A percentile compares a stretch with the other conserved stretches of the same genome.
phyloP scores from a whole-genome alignment of 2,797 vertebrate species.

The Salmo trutta region DNA sequence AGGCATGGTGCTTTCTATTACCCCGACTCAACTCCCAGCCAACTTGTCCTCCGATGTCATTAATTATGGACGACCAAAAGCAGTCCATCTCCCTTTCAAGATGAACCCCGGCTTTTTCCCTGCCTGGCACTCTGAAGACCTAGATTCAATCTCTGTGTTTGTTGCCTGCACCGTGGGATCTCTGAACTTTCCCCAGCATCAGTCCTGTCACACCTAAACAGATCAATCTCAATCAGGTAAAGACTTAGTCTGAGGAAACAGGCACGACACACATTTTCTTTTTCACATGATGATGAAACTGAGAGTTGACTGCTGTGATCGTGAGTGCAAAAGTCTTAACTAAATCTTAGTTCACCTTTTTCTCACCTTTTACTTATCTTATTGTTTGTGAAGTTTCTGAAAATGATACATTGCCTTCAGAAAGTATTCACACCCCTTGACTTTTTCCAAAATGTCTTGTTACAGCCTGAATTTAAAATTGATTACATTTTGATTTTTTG shows the following conservation, averaged over 20 bases:
- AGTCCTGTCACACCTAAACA: constrained; percentile 35
- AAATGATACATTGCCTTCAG: not conserved
- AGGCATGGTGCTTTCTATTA: constrained; percentile 16
- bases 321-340: constrained; percentile 16
- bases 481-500: too few relatives aligned
- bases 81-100: constrained; percentile 43
- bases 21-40: not conserved
- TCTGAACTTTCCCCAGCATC: constrained; percentile 43
- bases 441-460: too few relatives aligned
- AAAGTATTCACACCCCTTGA: too few relatives aligned
- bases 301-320: constrained; percentile 14
- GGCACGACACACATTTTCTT: constrained; percentile 17
- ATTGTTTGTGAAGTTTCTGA: not conserved
- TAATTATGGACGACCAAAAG: constrained; percentile 15
- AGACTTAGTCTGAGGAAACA: constrained; percentile 39
- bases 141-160: constrained; percentile 28
- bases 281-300: constrained; percentile 40
- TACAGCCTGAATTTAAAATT: too few relatives aligned
- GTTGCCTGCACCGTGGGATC: constrained; percentile 3
- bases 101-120: constrained; percentile 29
- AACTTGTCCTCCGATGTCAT: constrained; percentile 7
- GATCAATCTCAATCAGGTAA: constrained; percentile 50
- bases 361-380: constrained; percentile 10
- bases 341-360: constrained; percentile 1
- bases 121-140: constrained; percentile 25